These are phyloP conservation scores for Lota lota DNA, from an alignment of 2,113 vertebrate species.

Conservation along the genomic window DNA sequence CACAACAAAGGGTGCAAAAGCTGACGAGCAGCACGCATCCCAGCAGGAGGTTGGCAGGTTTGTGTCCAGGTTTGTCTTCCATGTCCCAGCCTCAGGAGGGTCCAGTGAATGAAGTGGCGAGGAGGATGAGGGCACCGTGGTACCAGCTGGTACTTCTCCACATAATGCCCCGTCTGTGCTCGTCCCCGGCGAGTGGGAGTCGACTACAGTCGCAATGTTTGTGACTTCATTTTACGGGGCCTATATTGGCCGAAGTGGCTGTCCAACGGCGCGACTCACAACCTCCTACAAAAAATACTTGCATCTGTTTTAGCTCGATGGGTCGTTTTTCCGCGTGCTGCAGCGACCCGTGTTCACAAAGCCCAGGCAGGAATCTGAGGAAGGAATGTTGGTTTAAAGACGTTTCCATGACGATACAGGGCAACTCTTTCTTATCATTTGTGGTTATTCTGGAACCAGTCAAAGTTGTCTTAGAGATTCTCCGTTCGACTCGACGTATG, in stretches of 20 bases:
- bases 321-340: conserved; percentile 34
- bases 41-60: conserved; percentile 50
- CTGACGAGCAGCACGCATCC: conserved; percentile 39
- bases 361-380: neutral
- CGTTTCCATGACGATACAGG: too few species aligned
- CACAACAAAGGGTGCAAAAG: conserved; percentile 38
- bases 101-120: conserved; percentile 51
- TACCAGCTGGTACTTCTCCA: conserved; percentile 75
- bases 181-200: conserved; percentile 65
- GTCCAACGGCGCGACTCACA: conserved; percentile 57
- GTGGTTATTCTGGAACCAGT: too few species aligned
- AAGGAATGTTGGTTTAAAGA: too few species aligned
- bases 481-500: too few species aligned
- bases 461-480: too few species aligned
- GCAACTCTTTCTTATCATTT: too few species aligned
- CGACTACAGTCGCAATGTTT: conserved; percentile 73
- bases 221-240: conserved; percentile 73
- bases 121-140: conserved; percentile 66
- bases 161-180: conserved; percentile 75
- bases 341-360: neutral
- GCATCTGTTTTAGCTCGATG: conserved; percentile 65
- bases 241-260: conserved; percentile 63
- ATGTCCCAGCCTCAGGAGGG: conserved; percentile 38
- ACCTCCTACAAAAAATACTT: conserved; percentile 73
- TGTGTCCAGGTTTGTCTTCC: conserved; percentile 44